Conservation (phyloP, 2,797 vertebrate species). For the Bothrops alternatus region DNA sequence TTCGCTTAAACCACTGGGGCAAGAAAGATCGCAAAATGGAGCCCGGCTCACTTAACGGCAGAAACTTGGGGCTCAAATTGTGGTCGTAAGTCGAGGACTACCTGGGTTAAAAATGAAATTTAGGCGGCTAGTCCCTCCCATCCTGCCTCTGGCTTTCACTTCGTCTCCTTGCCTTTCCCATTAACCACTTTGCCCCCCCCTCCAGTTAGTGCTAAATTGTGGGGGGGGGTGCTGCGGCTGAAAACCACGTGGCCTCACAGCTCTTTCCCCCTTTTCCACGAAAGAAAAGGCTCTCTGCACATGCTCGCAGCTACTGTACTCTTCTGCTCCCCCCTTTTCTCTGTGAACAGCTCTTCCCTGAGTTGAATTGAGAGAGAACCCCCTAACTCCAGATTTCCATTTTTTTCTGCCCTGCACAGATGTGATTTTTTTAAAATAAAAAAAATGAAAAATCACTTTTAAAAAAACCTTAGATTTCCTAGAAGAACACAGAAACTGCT, state of each 20-base stretch:
- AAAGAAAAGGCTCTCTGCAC: not conserved
- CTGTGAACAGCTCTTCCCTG: too few relatives aligned
- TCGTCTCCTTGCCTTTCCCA: too few relatives aligned
- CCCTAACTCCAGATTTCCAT: not conserved
- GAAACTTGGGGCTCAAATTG: not conserved
- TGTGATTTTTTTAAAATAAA: not conserved
- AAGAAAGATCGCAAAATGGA: not conserved
- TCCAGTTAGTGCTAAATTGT: too few relatives aligned
- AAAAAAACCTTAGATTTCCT: not conserved
- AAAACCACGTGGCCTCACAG: too few relatives aligned
- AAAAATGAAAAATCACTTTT: not conserved
- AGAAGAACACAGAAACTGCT: not conserved
- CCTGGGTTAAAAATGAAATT: too few relatives aligned
- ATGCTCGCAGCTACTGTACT: not conserved
- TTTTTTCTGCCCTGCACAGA: not conserved
- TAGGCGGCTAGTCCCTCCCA: too few relatives aligned
- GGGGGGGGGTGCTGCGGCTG: too few relatives aligned
- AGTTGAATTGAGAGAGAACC: too few relatives aligned
- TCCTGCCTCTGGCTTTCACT: too few relatives aligned
- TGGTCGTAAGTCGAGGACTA: not conserved
- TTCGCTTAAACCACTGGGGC: not conserved
- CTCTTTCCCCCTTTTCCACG: too few relatives aligned
- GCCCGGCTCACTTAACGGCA: not conserved
- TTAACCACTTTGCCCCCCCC: too few relatives aligned
- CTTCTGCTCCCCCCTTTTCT: not conserved